These are phyloP conservation scores for Saccopteryx bilineata DNA, from an alignment of 2,113 vertebrate genomes.

Conservation along the genomic window DNA sequence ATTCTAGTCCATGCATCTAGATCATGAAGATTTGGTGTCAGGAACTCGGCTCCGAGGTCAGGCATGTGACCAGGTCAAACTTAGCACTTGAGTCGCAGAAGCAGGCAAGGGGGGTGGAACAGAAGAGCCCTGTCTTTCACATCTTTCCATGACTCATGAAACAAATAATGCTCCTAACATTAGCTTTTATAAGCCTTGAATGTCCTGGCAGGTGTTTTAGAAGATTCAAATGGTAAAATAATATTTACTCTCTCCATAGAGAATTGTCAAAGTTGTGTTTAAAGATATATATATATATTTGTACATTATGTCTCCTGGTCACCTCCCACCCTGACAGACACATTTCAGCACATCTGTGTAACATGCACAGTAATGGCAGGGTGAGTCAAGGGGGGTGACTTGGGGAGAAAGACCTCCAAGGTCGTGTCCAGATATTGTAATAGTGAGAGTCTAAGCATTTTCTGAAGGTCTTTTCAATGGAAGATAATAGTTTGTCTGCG, in stretches of 20 bases:
- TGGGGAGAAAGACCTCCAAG: conserved; percentile 67
- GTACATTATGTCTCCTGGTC: not conserved
- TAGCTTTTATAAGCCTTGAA: not conserved
- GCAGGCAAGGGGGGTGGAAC: fast-evolving
- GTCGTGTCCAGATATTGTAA: conserved; percentile 73
- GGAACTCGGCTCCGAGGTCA: too few species aligned
- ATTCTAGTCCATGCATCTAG: not conserved
- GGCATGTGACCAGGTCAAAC: not conserved
- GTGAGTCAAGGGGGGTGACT: conserved; percentile 17
- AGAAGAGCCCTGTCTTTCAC: too few species aligned
- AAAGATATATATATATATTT: not conserved
- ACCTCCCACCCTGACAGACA: fast-evolving
- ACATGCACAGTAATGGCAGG: conserved; percentile 60
- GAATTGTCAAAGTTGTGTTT: not conserved
- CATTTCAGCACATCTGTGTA: not conserved
- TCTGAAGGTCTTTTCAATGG: conserved; percentile 78
- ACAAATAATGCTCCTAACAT: not conserved
- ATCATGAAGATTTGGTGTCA: not conserved
- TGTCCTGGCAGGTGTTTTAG: not conserved
- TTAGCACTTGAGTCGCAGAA: fast-evolving
- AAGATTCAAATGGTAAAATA: not conserved
- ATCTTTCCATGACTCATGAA: not conserved
- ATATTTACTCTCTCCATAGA: not conserved
- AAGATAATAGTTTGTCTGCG: conserved; percentile 63
- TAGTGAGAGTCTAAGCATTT: conserved; percentile 74